Percentiles rank a stretch among this genome's conserved stretches.
Evolutionary conservation across 2,888 invertebrate genomes (phyloP).

Genomic region (Eilema griseolum): DNA sequence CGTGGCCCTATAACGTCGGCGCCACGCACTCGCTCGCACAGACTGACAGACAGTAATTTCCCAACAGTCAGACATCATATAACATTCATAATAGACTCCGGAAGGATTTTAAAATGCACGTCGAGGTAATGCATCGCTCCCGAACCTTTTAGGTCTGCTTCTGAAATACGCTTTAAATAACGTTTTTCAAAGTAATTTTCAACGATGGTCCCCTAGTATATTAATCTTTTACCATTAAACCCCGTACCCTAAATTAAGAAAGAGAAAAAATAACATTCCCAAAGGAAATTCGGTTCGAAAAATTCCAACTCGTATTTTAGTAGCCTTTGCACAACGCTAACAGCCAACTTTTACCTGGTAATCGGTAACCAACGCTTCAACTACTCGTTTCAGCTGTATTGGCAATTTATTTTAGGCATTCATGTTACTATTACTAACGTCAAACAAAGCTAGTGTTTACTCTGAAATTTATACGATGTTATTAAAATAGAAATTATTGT

Average conservation of each 20-base stretch:
- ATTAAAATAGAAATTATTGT: slow-evolving; percentile 1
- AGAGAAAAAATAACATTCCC: slow-evolving; percentile 8
- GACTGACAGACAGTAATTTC: slow-evolving; percentile 54
- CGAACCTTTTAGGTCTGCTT: slow-evolving; percentile 43
- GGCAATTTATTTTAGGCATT: slow-evolving; percentile 22
- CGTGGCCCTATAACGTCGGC: slow-evolving; percentile 29
- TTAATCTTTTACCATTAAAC: slow-evolving; percentile 16
- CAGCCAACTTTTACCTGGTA: slow-evolving; percentile 15
- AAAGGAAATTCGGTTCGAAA: slow-evolving; percentile 17
- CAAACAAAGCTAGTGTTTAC: slow-evolving; percentile 27
- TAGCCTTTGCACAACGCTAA: slow-evolving; percentile 9
- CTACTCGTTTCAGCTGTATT: slow-evolving; percentile 7
- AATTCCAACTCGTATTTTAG: slow-evolving; percentile 12
- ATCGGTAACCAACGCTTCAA: slow-evolving; percentile 21
- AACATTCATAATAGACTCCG: slow-evolving; percentile 65
- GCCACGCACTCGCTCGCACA: slow-evolving; percentile 40
- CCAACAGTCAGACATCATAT: slow-evolving; percentile 57
- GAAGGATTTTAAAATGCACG: slow-evolving; percentile 61
- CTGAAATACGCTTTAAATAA: slow-evolving; percentile 13
- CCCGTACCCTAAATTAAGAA: slow-evolving; percentile 11
- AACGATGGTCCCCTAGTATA: neutral
- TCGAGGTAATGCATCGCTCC: slow-evolving; percentile 57
- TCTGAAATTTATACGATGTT: neutral
- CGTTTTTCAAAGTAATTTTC: neutral
- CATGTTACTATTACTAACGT: slow-evolving; percentile 13